phyloP scores from a whole-genome alignment of 2,888 invertebrate genomes.

The Caenorhabditis sp. region DNA sequence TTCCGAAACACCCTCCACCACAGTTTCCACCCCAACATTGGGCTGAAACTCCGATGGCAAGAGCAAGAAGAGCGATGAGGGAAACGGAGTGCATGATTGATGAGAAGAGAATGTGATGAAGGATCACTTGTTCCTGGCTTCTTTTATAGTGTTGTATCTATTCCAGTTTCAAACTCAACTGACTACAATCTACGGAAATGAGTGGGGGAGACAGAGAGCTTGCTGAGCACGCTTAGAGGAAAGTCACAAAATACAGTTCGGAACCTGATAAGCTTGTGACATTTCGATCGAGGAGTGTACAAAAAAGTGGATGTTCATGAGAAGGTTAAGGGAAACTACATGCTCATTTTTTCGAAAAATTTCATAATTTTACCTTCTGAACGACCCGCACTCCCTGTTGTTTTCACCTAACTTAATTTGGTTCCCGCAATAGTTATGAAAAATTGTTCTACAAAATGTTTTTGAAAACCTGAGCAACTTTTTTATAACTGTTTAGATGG shows the following conservation, averaged over 20 bases:
- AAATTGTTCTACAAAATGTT: no score
- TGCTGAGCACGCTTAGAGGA: slow-evolving; percentile 20
- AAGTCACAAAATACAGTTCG: slow-evolving; percentile 46
- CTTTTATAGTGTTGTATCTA: slow-evolving; percentile 38
- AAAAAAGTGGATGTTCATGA: slow-evolving; percentile 33
- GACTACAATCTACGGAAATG: slow-evolving; percentile 30
- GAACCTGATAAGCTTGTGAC: slow-evolving; percentile 29
- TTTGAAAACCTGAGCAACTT: no score
- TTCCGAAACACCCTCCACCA: slow-evolving; percentile 48
- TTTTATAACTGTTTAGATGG: no score
- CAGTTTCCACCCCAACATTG: slow-evolving; percentile 49
- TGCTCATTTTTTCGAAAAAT: no score
- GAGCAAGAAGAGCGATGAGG: slow-evolving; percentile 40
- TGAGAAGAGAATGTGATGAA: slow-evolving; percentile 6
- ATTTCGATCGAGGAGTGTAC: neutral
- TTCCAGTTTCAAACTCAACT: neutral
- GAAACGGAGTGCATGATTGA: slow-evolving; percentile 39
- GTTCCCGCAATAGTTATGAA: no score
- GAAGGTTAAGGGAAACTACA: neutral
- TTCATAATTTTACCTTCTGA: no score
- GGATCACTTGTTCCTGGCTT: neutral
- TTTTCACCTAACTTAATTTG: no score
- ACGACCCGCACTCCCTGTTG: no score
- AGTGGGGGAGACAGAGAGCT: slow-evolving; percentile 23
- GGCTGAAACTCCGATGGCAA: slow-evolving; percentile 36